A percentile compares a stretch with the other conserved stretches of the same genome.
Evolutionary conservation across 2,797 vertebrate genomes (phyloP).

Genomic region (Vipera latastei): DNA sequence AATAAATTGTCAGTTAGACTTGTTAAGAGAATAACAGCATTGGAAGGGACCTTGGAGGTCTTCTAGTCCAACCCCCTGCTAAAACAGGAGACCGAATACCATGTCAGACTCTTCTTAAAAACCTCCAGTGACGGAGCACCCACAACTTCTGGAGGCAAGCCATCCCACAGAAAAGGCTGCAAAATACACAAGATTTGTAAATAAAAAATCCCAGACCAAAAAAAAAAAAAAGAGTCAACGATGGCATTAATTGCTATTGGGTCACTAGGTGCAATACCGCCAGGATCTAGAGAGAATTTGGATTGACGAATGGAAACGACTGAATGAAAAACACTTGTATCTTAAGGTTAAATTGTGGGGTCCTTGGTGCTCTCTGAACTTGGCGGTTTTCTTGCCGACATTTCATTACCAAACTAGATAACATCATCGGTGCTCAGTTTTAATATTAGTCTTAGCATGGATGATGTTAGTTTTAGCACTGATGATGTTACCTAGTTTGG

Average conservation of each 20-base stretch:
- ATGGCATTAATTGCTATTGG: neutral
- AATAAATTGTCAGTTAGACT: neutral
- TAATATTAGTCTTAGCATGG: no score
- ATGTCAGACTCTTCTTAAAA: neutral
- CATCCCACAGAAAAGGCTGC: neutral
- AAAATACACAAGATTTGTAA: neutral
- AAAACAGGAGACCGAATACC: neutral
- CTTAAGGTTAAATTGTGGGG: no score
- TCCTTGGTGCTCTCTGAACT: no score
- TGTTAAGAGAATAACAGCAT: neutral
- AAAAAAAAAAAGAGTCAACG: no score
- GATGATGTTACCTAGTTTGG: no score
- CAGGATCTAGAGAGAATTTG: neutral
- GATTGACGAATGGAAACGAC: neutral
- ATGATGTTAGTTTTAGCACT: no score
- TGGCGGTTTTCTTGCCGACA: no score
- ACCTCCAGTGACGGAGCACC: neutral
- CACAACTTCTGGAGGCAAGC: neutral
- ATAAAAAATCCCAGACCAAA: neutral
- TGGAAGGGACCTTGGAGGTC: neutral
- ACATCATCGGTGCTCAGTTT: no score
- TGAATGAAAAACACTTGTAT: neutral
- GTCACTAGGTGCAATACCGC: neutral
- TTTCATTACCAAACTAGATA: no score
- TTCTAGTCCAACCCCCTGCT: neutral